Evolutionary conservation across 1,140 invertebrate species (phyloP), one percentile per base, ranked within the genome.

Genomic region (Cylas formicarius): DNA sequence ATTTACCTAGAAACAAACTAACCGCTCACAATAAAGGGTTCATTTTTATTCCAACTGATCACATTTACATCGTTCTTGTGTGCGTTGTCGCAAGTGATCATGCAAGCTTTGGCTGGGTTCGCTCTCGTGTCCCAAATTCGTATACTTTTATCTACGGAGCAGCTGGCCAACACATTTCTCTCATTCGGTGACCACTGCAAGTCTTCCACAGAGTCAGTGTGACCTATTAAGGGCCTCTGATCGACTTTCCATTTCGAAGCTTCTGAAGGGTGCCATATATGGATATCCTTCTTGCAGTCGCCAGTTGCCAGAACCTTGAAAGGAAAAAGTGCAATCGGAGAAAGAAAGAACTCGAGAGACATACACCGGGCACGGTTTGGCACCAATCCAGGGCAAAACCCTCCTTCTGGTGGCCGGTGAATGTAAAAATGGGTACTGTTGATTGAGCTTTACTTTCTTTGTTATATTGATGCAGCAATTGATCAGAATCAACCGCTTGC

Each of bases 151-250:
- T 98, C 95, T 9, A 93, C 86, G 19, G 94, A 97, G 71, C 94
- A 97, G 7, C 92, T 90, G 28, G 92, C 91, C 50, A 99, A 74
- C 2, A 97, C 91, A 73, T 88, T 83, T 46, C 72, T 75, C 73
- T 99, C 96, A 72, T 84, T 96, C 2, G 94, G 93, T 46, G 94
- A 98, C 96, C 97, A 99, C 60, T 97, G 92, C 44, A 99, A 73
- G 70, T 99, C 97, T 75, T 99, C 97, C 5, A 99, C 90, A 37
- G 94, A 98, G 27, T 77, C 80, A 14, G 80, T 83, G 63, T 99
- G 96, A 2, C 86, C 91, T 48, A 79, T 74, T 44, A 90, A 78
- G 1, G 94, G 84, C 33, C 82, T 72, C 62, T 93, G 86, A 68
- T 96, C 89, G 6, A 98, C 88, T 55, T 76, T 70, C 93, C 93